Percentiles rank a stretch among this genome's conserved stretches.
These are phyloP conservation scores for Nerophis lumbriciformis DNA, from an alignment of 2,113 vertebrate genomes.

Conservation along the genomic window DNA sequence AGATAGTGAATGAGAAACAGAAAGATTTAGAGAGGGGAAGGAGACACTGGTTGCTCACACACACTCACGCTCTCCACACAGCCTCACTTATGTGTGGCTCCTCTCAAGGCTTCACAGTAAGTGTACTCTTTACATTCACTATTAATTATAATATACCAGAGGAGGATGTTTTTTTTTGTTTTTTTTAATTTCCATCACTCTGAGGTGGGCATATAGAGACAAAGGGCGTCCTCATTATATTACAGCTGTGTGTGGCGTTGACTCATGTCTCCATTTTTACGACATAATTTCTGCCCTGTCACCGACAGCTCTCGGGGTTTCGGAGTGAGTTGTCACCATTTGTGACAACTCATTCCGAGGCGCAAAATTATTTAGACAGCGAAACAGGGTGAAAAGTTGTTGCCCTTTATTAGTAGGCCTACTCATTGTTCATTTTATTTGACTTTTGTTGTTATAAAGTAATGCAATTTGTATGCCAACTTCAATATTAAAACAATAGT, in stretches of 20 bases:
- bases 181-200: background rate
- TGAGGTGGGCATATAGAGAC: background rate
- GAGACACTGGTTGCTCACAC: constrained; percentile 43
- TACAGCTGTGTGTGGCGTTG: constrained; percentile 41
- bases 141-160: background rate
- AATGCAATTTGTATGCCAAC: too few species aligned
- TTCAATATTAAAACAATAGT: too few species aligned
- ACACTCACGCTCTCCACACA: constrained; percentile 34
- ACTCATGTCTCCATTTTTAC: constrained; percentile 48
- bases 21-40: constrained; percentile 16
- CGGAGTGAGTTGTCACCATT: constrained; percentile 43
- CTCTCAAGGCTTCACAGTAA: constrained; percentile 66
- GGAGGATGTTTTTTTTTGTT: background rate
- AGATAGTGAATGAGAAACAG: constrained; percentile 17
- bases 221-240: background rate
- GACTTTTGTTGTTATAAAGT: too few species aligned
- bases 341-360: constrained; percentile 49
- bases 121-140: constrained; percentile 30
- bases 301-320: constrained; percentile 43
- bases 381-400: constrained; percentile 21
- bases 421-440: too few species aligned
- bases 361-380: constrained; percentile 35
- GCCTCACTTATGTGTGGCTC: constrained; percentile 64
- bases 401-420: background rate
- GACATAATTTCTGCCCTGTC: constrained; percentile 51